A percentile compares a stretch with the other conserved stretches of the same genome.
These are phyloP conservation scores for Ceratina calcarata DNA, from an alignment of 1,140 invertebrate genomes.

Conservation along the genomic window DNA sequence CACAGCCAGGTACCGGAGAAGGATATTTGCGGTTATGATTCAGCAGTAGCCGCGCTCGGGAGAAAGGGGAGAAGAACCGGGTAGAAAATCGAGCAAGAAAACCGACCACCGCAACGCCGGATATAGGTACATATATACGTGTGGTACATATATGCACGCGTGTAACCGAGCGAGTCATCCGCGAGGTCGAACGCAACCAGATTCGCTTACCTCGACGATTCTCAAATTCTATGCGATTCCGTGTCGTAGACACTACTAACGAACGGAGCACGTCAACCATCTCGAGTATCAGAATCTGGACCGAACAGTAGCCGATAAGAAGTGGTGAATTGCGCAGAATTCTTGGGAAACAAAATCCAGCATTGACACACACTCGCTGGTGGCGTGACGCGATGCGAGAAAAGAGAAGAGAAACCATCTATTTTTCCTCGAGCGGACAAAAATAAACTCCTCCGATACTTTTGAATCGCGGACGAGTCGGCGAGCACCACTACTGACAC, in stretches of 20 bases:
- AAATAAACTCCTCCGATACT: slow-evolving; percentile 35
- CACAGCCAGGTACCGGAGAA: slow-evolving; percentile 55
- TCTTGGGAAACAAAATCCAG: slow-evolving; percentile 3
- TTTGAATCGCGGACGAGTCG: slow-evolving; percentile 11
- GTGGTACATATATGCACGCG: slow-evolving; percentile 22
- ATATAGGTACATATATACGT: slow-evolving; percentile 40
- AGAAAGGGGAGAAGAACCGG: slow-evolving; percentile 17
- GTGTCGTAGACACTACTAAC: too few species aligned
- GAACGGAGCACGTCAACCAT: background rate
- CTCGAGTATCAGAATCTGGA: background rate
- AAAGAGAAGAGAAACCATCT: background rate
- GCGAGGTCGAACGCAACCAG: background rate
- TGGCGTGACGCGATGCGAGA: background rate
- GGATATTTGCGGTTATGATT: slow-evolving; percentile 72
- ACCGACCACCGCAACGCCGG: slow-evolving; percentile 52
- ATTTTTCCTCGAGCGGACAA: slow-evolving; percentile 10
- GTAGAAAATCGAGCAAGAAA: slow-evolving; percentile 54
- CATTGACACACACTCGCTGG: background rate
- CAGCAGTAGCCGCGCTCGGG: slow-evolving; percentile 47
- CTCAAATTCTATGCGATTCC: background rate
- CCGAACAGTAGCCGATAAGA: background rate
- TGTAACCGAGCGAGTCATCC: background rate
- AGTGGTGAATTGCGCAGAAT: background rate
- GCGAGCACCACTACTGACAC: slow-evolving; percentile 1
- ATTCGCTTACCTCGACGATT: background rate